These are phyloP conservation scores for Metaphire vulgaris DNA, from an alignment of 1,140 invertebrate genomes.

Conservation along the genomic window DNA sequence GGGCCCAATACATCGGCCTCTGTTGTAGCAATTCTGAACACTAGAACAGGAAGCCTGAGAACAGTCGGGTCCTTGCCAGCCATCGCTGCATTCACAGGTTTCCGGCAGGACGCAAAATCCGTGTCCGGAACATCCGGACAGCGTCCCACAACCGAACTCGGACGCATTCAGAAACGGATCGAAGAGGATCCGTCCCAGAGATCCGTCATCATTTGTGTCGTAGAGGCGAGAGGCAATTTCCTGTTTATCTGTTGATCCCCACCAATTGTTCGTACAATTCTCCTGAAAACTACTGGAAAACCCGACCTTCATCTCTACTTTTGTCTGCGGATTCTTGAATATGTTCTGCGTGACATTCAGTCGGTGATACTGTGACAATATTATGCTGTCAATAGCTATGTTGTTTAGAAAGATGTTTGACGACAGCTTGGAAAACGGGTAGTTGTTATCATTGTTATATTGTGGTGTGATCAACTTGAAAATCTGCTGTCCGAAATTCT, in stretches of 20 bases:
- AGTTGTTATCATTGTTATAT: neutral
- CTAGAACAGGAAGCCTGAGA: slow-evolving; percentile 12
- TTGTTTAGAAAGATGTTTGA: neutral
- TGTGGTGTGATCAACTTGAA: neutral
- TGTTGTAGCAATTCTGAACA: slow-evolving; percentile 15
- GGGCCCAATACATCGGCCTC: slow-evolving; percentile 24
- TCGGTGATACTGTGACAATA: neutral
- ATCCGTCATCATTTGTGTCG: slow-evolving; percentile 1
- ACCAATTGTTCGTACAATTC: slow-evolving; percentile 19
- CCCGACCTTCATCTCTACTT: neutral
- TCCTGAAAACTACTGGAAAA: slow-evolving; percentile 1
- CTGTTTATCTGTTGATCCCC: neutral
- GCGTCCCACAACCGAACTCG: slow-evolving; percentile 1
- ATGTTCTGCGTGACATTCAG: neutral
- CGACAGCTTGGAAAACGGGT: neutral
- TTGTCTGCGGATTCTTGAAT: neutral
- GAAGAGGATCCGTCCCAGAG: slow-evolving; percentile 12
- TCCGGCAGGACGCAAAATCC: slow-evolving; percentile 18
- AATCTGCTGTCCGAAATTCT: neutral
- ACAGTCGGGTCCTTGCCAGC: slow-evolving; percentile 21
- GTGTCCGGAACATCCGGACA: slow-evolving; percentile 16
- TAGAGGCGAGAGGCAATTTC: neutral
- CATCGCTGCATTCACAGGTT: slow-evolving; percentile 19
- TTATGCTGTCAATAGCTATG: neutral
- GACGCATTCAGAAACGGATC: slow-evolving; percentile 13